Evolutionary conservation across 2,888 invertebrate genomes (phyloP), one percentile per base, ranked within the genome.

Genomic region (Clostera curtula): DNA sequence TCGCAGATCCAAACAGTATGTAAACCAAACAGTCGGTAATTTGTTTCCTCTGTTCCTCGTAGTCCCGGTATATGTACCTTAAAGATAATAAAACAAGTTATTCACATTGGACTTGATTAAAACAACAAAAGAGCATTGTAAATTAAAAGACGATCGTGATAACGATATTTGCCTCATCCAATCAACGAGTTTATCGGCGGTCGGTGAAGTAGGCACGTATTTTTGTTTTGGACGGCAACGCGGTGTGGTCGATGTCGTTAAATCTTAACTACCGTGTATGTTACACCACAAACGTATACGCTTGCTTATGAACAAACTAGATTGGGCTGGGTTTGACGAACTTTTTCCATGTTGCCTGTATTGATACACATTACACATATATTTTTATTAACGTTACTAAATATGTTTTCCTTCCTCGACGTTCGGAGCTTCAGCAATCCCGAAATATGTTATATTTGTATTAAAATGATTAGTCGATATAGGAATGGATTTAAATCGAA

Each of bases 211-310:
- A 32, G 31, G 45, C 41, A 36, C 39, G 42, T 43, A 49, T 54
- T 60, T 65, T 60, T 64, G 58, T 66, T 64, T 60, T 56, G 37
- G 54, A 46, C 41, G 31, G 40, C 41, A 47, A 41, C 38, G 35
- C 36, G 43, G 49, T 32, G 58, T 51, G 40, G 39, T 42, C 44
- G 38, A 36, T 36, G 40, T 64, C 64, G 54, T 68, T 56, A 68
- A 57, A 48, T 39, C 52, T 65, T 69, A 55, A 66, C 55, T 53
- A 50, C 54, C 52, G 53, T 51, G 49, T 44, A 55, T 49, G 47
- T 36, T 46, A 46, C 40, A 45, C 36, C 34, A 18, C 32, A 32
- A 34, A 35, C 30, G 29, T 32, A n/a, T n/a, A n/a, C 34, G 30
- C 20, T 34, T 33, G 23, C 29, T 18, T 19, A 11, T 15, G 12